Conservation (phyloP, 2,113 vertebrate species). For the Orthonyx spaldingii region DNA sequence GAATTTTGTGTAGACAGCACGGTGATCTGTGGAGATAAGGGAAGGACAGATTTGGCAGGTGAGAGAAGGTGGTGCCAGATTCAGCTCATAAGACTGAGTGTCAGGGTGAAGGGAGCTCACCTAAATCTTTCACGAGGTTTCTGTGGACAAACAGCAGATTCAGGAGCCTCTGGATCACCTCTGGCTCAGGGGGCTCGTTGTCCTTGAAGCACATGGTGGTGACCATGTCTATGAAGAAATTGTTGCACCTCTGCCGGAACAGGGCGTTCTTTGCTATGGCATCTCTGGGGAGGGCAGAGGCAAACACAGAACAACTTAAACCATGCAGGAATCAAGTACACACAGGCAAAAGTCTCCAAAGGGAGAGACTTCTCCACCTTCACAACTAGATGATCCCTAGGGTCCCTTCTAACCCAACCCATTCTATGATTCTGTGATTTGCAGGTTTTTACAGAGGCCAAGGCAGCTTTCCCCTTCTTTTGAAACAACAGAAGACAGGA, state of each 20-base stretch:
- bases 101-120: conserved; percentile 40
- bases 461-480: background rate
- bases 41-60: background rate
- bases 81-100: rapidly evolving
- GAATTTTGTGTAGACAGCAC: conserved; percentile 75
- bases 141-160: conserved; percentile 80
- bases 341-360: background rate
- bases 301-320: background rate
- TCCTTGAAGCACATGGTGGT: conserved; percentile 92
- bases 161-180: conserved; percentile 78
- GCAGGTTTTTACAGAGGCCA: background rate
- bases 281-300: conserved; percentile 35
- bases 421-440: background rate
- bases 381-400: background rate
- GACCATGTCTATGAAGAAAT: conserved; percentile 91
- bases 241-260: conserved; percentile 86
- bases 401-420: background rate
- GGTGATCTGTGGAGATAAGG: conserved; percentile 24
- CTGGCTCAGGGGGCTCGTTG: conserved; percentile 77
- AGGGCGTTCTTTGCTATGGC: conserved; percentile 68
- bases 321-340: background rate
- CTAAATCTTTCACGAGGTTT: background rate
- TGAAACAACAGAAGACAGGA: background rate
- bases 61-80: background rate
- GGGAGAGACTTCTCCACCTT: background rate